Conservation (phyloP, 2,888 invertebrate genomes). For the Mesorhabditis sp. region DNA sequence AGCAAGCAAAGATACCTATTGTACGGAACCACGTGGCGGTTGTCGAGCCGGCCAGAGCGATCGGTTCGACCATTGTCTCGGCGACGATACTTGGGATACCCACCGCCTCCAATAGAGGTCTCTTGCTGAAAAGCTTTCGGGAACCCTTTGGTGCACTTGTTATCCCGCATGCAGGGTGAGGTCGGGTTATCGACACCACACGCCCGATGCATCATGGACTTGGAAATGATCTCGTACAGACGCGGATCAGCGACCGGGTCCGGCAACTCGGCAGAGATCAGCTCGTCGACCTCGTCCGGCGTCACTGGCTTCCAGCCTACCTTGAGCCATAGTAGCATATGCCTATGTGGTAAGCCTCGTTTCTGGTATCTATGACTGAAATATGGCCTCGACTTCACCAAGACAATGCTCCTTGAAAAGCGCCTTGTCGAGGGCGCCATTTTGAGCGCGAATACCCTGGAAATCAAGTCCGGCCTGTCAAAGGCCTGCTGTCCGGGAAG, state of each 20-base stretch:
- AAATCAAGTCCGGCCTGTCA: constrained; percentile 46
- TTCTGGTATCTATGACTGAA: constrained; percentile 55
- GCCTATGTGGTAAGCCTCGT: constrained; percentile 51
- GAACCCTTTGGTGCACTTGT: constrained; percentile 58
- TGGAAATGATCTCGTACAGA: constrained; percentile 26
- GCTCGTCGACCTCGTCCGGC: constrained; percentile 14
- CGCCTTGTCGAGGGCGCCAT: constrained; percentile 31
- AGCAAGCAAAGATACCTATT: constrained; percentile 18
- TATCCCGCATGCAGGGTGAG: constrained; percentile 59
- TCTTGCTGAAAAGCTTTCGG: constrained; percentile 48
- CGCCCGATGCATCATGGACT: constrained; percentile 43
- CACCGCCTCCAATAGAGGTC: constrained; percentile 28
- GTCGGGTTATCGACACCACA: constrained; percentile 39
- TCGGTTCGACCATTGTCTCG: constrained; percentile 29
- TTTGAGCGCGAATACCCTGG: constrained; percentile 48
- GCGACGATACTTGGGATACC: constrained; percentile 57
- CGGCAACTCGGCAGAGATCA: constrained; percentile 37
- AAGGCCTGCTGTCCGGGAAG: constrained; percentile 20
- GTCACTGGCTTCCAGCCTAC: constrained; percentile 40
- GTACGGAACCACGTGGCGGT: constrained; percentile 52
- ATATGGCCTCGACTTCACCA: constrained; percentile 36
- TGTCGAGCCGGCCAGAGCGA: constrained; percentile 31
- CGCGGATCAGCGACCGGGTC: constrained; percentile 23
- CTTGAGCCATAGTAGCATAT: constrained; percentile 38
- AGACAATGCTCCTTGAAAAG: constrained; percentile 33